Percentiles rank a stretch among this genome's conserved stretches.
Evolutionary conservation across 1,140 invertebrate genomes (phyloP).

Genomic region (Periplaneta americana): DNA sequence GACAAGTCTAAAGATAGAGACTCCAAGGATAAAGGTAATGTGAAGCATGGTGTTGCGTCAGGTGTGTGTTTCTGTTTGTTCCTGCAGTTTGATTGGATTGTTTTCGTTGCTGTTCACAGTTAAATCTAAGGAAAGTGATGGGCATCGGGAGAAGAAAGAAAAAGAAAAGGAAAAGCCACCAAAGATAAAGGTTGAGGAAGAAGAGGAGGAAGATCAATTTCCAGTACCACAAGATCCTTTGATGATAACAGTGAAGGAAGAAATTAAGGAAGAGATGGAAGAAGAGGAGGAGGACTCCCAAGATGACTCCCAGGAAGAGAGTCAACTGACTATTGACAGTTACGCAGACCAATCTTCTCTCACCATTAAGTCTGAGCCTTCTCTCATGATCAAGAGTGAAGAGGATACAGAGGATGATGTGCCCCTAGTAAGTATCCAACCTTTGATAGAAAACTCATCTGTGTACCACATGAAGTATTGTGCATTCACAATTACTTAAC

Average conservation of each 20-base stretch:
- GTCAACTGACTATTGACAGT: not conserved
- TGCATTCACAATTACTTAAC: not conserved
- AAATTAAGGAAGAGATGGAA: not conserved
- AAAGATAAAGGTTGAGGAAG: slow-evolving; percentile 6
- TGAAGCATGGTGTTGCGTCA: too few species aligned
- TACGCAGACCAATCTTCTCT: not conserved
- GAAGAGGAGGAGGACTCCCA: slow-evolving; percentile 1
- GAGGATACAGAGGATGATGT: slow-evolving; percentile 69
- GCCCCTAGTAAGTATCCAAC: slow-evolving; percentile 63
- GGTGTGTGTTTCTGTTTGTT: not conserved
- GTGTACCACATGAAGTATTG: not conserved
- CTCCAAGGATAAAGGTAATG: slow-evolving; percentile 4
- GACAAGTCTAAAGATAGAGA: slow-evolving; percentile 31
- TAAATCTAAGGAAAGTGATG: slow-evolving; percentile 11
- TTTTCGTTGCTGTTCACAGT: slow-evolving; percentile 1
- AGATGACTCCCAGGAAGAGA: not conserved
- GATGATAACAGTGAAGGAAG: too few species aligned
- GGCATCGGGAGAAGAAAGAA: slow-evolving; percentile 6
- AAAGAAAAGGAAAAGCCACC: not conserved
- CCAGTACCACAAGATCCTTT: not conserved
- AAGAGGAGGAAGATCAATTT: not conserved
- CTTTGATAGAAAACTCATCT: too few species aligned
- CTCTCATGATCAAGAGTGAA: slow-evolving; percentile 36
- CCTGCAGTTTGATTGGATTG: not conserved
- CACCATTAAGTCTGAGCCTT: not conserved